Conservation (phyloP, 2,113 vertebrate genomes). For the Dolichotis patagonum region DNA sequence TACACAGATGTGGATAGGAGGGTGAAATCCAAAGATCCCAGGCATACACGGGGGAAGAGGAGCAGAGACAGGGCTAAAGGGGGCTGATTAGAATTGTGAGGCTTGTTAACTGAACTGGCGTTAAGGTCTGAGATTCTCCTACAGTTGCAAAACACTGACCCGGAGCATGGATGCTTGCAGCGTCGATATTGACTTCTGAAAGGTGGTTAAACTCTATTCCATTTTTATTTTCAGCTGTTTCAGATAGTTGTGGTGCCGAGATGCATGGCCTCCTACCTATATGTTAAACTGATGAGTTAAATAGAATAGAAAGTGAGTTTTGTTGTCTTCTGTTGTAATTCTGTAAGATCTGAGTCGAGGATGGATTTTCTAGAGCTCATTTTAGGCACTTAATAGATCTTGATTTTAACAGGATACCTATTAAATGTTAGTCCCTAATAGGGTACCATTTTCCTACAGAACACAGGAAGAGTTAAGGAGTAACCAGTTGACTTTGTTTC, state of each 20-base stretch:
- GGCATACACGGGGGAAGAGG: background rate
- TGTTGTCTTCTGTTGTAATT: background rate
- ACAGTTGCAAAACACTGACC: background rate
- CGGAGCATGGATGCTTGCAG: background rate
- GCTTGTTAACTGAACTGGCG: background rate
- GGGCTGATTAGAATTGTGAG: background rate
- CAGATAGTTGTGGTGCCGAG: background rate
- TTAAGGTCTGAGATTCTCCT: background rate
- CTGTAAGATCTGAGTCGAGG: background rate
- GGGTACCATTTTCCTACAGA: background rate
- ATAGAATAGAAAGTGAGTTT: background rate
- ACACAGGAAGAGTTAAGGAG: background rate
- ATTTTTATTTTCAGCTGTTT: background rate
- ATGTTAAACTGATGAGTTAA: background rate
- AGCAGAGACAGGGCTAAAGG: background rate
- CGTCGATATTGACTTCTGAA: no score
- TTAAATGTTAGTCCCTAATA: background rate
- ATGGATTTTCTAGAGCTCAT: background rate
- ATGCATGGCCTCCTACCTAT: background rate
- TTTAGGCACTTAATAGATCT: background rate
- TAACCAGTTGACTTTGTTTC: background rate
- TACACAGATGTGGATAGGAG: background rate
- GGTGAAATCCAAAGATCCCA: background rate
- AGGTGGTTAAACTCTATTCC: background rate
- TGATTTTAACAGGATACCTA: background rate